Percentiles rank a stretch among this genome's conserved stretches.
These are phyloP conservation scores for Holotrichia oblita DNA, from an alignment of 1,140 invertebrate species.

Conservation along the genomic window DNA sequence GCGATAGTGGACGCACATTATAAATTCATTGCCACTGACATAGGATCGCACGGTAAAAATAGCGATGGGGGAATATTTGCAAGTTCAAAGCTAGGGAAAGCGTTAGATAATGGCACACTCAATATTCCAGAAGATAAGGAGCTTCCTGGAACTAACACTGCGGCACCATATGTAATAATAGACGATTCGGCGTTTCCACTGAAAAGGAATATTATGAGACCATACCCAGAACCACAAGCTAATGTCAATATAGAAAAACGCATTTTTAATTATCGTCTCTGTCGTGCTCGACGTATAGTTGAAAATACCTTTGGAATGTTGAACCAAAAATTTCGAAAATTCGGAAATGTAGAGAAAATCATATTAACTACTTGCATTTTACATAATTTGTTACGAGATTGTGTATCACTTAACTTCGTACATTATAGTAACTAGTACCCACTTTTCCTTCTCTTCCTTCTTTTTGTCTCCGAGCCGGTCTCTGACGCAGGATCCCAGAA, in stretches of 20 bases:
- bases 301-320: not conserved
- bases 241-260: constrained; percentile 40
- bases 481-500: too few species aligned
- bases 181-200: constrained; percentile 37
- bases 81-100: too few species aligned
- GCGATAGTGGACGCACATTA: too few species aligned
- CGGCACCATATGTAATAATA: constrained; percentile 37
- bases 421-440: too few species aligned
- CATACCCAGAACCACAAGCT: constrained; percentile 41
- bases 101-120: too few species aligned
- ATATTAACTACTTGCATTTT: constrained; percentile 45
- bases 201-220: constrained; percentile 44
- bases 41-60: too few species aligned
- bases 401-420: constrained; percentile 38
- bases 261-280: constrained; percentile 42
- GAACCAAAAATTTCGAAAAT: not conserved
- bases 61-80: too few species aligned
- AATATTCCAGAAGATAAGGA: constrained; percentile 40
- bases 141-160: constrained; percentile 41
- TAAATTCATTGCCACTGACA: too few species aligned
- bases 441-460: too few species aligned
- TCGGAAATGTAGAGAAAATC: constrained; percentile 42
- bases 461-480: too few species aligned
- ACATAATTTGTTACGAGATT: constrained; percentile 42
- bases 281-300: constrained; percentile 33